These are phyloP conservation scores for Hephaestus fuliginosus DNA, from an alignment of 2,797 vertebrate species.

Conservation along the genomic window DNA sequence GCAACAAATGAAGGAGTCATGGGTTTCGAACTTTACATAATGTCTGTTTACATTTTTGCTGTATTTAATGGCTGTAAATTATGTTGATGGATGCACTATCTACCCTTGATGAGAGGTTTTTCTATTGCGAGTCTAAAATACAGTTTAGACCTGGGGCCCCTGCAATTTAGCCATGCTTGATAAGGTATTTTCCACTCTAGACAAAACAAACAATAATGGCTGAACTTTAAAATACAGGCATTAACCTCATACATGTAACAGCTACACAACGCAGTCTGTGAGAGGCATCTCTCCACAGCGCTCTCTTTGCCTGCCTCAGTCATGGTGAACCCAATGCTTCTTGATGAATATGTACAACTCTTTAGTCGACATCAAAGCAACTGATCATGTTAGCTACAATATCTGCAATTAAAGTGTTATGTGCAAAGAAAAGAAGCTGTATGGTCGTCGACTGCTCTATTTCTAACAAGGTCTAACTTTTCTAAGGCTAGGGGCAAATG, in stretches of 20 bases:
- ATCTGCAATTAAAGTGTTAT: slow-evolving; percentile 84
- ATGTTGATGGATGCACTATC: slow-evolving; percentile 51
- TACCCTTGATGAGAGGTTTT: slow-evolving; percentile 65
- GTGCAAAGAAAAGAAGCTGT: slow-evolving; percentile 73
- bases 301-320: slow-evolving; percentile 62
- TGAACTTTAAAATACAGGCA: slow-evolving; percentile 69
- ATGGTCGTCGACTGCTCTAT: slow-evolving; percentile 41
- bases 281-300: slow-evolving; percentile 42
- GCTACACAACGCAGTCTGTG: slow-evolving; percentile 57
- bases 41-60: slow-evolving; percentile 51
- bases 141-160: slow-evolving; percentile 56
- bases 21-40: slow-evolving; percentile 43
- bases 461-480: slow-evolving; percentile 36
- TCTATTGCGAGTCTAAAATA: slow-evolving; percentile 54
- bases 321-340: slow-evolving; percentile 48
- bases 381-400: slow-evolving; percentile 71
- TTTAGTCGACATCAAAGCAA: slow-evolving; percentile 60
- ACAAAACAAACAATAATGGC: slow-evolving; percentile 68
- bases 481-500: slow-evolving; percentile 33
- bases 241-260: slow-evolving; percentile 66
- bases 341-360: slow-evolving; percentile 74
- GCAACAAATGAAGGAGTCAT: slow-evolving; percentile 45
- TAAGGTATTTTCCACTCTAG: slow-evolving; percentile 57
- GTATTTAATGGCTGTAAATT: slow-evolving; percentile 61
- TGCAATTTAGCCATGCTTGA: slow-evolving; percentile 59